Conservation (phyloP, 2,797 vertebrate genomes). For the Lindbergichthys nudifrons region DNA sequence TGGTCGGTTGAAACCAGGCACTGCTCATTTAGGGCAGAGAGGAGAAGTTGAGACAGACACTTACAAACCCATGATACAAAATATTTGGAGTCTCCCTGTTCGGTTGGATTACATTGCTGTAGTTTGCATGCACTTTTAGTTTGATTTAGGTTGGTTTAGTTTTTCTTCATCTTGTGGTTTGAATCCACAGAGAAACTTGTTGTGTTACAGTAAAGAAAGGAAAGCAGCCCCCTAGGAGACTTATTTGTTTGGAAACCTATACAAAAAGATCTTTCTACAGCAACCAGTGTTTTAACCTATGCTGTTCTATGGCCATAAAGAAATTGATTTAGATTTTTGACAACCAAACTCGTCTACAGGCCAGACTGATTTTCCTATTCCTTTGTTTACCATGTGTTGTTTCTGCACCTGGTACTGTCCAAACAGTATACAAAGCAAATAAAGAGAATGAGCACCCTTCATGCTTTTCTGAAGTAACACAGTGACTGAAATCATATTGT, state of each 20-base stretch:
- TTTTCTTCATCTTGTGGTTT: neutral
- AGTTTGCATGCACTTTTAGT: neutral
- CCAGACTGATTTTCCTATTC: neutral
- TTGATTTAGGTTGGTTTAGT: constrained; percentile 3
- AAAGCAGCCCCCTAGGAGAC: neutral
- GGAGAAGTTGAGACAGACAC: constrained; percentile 45
- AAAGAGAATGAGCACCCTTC: neutral
- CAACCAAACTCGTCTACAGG: neutral
- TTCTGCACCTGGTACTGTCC: neutral
- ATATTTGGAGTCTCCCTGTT: neutral
- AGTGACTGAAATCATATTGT: constrained; percentile 1
- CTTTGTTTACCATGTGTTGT: neutral
- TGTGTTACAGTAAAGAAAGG: constrained; percentile 1
- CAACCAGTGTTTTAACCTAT: neutral
- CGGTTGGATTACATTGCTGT: neutral
- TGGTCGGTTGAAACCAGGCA: constrained; percentile 68
- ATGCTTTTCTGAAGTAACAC: neutral
- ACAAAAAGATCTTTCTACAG: neutral
- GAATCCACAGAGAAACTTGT: neutral
- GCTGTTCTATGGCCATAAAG: neutral
- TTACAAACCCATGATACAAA: constrained; percentile 6
- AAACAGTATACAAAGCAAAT: neutral
- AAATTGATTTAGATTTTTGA: neutral
- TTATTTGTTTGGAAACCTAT: neutral
- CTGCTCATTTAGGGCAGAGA: constrained; percentile 66